Percentiles rank a stretch among this genome's conserved stretches.
phyloP scores from a whole-genome alignment of 2,113 vertebrate species.

The Phaethon lepturus region DNA sequence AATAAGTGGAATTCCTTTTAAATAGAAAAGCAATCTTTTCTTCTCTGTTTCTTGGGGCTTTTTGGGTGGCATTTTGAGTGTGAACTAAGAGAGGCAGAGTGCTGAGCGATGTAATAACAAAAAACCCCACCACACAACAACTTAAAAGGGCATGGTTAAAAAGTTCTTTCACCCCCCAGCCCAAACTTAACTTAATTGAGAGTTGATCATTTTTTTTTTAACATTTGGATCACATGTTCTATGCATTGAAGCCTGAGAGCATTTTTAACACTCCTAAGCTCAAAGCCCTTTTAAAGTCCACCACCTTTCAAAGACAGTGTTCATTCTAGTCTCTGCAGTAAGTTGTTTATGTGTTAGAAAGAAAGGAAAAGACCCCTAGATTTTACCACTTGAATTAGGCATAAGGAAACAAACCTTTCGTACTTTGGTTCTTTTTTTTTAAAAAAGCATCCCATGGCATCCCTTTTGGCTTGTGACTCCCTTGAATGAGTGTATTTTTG shows the following conservation, averaged over 20 bases:
- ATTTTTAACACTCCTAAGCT: not conserved
- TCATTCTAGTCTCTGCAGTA: not conserved
- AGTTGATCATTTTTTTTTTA: not conserved
- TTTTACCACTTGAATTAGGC: not conserved
- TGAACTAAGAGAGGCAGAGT: not conserved
- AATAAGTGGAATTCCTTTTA: not conserved
- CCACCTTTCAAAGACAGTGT: not conserved
- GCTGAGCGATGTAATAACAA: not conserved
- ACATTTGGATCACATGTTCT: not conserved
- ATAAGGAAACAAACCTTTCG: not conserved
- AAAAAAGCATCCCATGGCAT: not conserved
- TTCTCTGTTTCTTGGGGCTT: not conserved
- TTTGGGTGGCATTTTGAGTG: not conserved
- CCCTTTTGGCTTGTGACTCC: not conserved
- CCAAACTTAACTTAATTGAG: not conserved
- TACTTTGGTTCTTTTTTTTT: not conserved
- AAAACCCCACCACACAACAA: not conserved
- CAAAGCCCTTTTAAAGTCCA: not conserved
- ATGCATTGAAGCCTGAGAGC: not conserved
- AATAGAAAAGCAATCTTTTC: not conserved
- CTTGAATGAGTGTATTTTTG: not conserved
- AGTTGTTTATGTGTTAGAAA: not conserved
- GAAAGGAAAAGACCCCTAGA: accelerated
- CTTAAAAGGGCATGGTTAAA: not conserved
- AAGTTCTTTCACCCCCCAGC: not conserved